Percentiles rank a stretch among this genome's conserved stretches.
Conservation (phyloP, 1,140 invertebrate species). For the Acromyrmex echinatior region DNA sequence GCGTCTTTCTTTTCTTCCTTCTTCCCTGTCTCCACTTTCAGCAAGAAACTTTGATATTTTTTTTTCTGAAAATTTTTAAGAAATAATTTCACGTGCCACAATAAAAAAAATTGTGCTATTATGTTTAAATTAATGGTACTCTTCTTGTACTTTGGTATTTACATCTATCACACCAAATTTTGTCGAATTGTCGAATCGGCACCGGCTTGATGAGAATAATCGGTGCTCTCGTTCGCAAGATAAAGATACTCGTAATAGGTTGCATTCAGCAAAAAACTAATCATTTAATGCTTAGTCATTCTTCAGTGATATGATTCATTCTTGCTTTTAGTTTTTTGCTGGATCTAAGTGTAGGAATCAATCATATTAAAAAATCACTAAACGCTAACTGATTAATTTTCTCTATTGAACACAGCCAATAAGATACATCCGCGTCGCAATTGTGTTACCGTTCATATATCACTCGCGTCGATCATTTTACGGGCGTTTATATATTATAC, state of each 20-base stretch:
- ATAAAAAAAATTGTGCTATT: background rate
- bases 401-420: too few relatives aligned
- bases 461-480: slow-evolving; percentile 27
- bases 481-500: background rate
- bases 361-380: too few relatives aligned
- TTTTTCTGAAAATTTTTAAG: background rate
- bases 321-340: too few relatives aligned
- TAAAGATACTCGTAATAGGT: background rate
- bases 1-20: too few relatives aligned
- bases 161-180: too few relatives aligned
- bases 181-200: background rate
- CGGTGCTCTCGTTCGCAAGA: background rate
- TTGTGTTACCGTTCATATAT: slow-evolving; percentile 18
- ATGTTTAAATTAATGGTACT: background rate
- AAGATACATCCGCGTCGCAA: background rate
- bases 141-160: too few relatives aligned
- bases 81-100: background rate
- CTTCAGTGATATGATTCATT: too few relatives aligned
- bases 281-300: too few relatives aligned
- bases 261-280: too few relatives aligned
- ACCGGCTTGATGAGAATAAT: background rate
- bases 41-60: background rate
- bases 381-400: too few relatives aligned
- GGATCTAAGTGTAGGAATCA: too few relatives aligned
- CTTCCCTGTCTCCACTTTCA: too few relatives aligned